phyloP scores from a whole-genome alignment of 2,113 vertebrate genomes.

The Ctenodactylus gundi region DNA sequence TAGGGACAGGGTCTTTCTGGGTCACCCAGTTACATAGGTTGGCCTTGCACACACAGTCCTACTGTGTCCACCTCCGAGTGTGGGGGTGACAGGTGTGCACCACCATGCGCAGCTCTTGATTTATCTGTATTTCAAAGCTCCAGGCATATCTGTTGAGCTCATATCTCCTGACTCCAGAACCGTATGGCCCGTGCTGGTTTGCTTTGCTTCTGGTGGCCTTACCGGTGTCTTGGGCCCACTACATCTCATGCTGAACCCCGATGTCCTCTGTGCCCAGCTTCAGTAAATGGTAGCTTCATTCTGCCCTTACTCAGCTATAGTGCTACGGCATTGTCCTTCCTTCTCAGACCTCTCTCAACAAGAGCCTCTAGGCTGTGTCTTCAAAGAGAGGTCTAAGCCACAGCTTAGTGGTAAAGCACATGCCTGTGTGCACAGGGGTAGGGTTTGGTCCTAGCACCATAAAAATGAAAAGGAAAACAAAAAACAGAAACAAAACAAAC shows the following conservation, averaged over 20 bases:
- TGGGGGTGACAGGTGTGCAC: not conserved
- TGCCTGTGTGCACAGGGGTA: not conserved
- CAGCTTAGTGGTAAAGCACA: not conserved
- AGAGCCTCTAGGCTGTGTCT: not conserved
- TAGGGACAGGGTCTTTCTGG: not conserved
- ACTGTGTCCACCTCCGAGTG: not conserved
- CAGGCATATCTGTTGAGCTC: not conserved
- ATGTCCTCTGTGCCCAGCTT: not conserved
- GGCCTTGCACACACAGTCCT: too few species aligned
- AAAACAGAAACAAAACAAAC: too few species aligned
- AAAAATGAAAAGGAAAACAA: not conserved
- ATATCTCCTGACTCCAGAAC: not conserved
- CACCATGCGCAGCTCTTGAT: not conserved
- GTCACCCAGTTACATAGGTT: too few species aligned
- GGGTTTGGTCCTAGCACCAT: not conserved
- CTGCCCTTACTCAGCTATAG: not conserved
- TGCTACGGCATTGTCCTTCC: not conserved
- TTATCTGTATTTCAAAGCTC: not conserved
- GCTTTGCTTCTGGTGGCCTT: not conserved
- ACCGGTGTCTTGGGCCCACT: fast-evolving
- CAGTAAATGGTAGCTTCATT: fast-evolving
- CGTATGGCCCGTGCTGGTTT: too few species aligned
- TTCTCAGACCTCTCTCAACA: not conserved
- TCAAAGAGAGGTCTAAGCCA: not conserved
- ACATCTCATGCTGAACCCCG: not conserved